A percentile compares a stretch with the other conserved stretches of the same genome.
phyloP scores from a whole-genome alignment of 2,113 vertebrate species.

The Ia io region DNA sequence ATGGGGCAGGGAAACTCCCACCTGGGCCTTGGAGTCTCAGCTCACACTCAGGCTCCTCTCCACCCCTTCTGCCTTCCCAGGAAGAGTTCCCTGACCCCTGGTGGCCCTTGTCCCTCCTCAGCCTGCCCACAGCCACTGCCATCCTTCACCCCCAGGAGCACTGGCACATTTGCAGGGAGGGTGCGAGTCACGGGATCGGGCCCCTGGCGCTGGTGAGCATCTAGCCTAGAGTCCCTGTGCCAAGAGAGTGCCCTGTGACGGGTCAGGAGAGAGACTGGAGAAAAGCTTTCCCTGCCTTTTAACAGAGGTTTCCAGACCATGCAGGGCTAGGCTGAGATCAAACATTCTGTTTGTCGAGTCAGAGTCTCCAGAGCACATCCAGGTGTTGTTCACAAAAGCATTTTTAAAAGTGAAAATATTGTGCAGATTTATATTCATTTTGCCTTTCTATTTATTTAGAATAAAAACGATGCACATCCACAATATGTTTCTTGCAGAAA shows the following conservation, averaged over 20 bases:
- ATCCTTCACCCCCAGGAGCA: background rate
- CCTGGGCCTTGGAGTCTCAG: background rate
- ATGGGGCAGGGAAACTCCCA: fast-evolving
- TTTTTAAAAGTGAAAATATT: conserved; percentile 14
- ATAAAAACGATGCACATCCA: background rate
- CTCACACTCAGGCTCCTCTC: background rate
- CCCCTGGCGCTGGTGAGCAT: background rate
- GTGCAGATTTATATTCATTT: conserved; percentile 2
- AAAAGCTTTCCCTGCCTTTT: background rate
- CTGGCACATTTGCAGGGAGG: background rate
- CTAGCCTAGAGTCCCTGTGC: background rate
- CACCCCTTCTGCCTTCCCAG: background rate
- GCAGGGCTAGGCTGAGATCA: background rate
- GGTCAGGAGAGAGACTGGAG: background rate
- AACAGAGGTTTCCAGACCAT: fast-evolving
- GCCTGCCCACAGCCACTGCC: background rate
- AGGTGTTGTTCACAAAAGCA: background rate
- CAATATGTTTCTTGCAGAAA: background rate
- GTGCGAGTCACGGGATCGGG: too few species aligned
- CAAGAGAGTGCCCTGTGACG: fast-evolving
- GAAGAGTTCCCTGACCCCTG: background rate
- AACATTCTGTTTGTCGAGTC: background rate
- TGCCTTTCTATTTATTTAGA: conserved; percentile 30
- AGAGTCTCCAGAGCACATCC: background rate
- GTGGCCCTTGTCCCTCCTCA: background rate